Conservation (phyloP, 2,888 invertebrate species). For the Stenurella melanura region DNA sequence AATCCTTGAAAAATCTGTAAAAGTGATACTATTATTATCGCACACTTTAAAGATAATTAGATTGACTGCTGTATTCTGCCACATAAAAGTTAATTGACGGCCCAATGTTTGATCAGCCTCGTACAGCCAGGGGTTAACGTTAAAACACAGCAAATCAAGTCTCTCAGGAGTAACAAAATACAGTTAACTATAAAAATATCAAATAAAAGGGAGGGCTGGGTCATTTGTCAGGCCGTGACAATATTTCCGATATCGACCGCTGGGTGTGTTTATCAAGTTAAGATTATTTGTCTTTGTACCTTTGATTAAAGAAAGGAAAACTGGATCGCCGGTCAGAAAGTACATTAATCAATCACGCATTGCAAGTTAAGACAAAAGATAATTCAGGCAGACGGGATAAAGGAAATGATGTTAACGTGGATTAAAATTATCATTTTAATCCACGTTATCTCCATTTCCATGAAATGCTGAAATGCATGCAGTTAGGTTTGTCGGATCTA, state of each 20-base stretch:
- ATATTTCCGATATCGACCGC: constrained; percentile 37
- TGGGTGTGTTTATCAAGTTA: constrained; percentile 40
- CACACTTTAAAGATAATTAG: too few species aligned
- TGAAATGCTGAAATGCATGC: background rate
- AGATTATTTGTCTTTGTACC: constrained; percentile 41
- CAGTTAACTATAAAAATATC: constrained; percentile 38
- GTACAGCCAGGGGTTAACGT: background rate
- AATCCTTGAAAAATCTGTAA: too few species aligned
- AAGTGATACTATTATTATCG: too few species aligned
- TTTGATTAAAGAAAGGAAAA: constrained; percentile 31
- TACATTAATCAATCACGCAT: constrained; percentile 36
- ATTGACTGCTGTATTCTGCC: too few species aligned
- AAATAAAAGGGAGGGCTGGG: constrained; percentile 33
- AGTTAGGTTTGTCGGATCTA: background rate
- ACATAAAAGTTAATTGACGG: too few species aligned
- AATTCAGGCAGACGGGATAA: background rate
- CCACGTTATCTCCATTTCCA: too few species aligned
- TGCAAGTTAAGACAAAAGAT: constrained; percentile 6
- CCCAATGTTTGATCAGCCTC: background rate
- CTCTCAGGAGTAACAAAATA: constrained; percentile 14
- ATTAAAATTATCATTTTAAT: too few species aligned
- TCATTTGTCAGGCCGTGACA: constrained; percentile 40
- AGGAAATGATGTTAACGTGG: background rate
- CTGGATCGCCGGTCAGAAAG: constrained; percentile 9
- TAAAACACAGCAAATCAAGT: constrained; percentile 10